phyloP scores from a whole-genome alignment of 2,888 invertebrate species.

The Cartodere bifasciata region DNA sequence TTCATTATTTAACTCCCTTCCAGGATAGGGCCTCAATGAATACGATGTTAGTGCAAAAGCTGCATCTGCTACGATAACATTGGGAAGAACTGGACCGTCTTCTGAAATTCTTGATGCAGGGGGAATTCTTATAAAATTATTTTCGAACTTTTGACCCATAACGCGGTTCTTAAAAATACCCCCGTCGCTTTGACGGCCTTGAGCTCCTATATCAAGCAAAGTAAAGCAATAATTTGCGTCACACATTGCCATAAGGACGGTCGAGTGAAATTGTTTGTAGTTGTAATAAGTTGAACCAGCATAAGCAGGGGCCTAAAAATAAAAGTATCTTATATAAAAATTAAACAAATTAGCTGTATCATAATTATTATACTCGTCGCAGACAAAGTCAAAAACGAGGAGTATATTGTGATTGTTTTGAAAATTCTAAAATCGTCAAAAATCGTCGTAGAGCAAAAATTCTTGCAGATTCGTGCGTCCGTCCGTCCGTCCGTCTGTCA shows the following conservation, averaged over 20 bases:
- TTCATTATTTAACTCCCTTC: slow-evolving; percentile 8
- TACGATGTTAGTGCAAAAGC: slow-evolving; percentile 10
- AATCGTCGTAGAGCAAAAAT: too few species aligned
- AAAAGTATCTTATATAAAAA: too few species aligned
- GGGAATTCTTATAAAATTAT: slow-evolving; percentile 1
- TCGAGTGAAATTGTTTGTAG: slow-evolving; percentile 22
- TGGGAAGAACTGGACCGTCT: slow-evolving; percentile 8
- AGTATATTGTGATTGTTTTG: too few species aligned
- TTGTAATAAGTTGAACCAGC: slow-evolving; percentile 22
- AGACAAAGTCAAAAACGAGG: too few species aligned
- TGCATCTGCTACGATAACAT: slow-evolving; percentile 12
- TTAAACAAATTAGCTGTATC: too few species aligned
- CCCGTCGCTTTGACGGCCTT: slow-evolving; percentile 13
- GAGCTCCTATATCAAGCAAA: slow-evolving; percentile 14
- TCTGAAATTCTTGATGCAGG: slow-evolving; percentile 3
- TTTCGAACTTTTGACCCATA: slow-evolving; percentile 7
- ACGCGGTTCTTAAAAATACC: slow-evolving; percentile 9
- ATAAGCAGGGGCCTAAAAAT: slow-evolving; percentile 19
- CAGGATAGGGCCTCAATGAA: slow-evolving; percentile 13
- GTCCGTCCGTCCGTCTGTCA: too few species aligned
- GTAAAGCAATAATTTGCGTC: slow-evolving; percentile 22
- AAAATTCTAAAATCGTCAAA: too few species aligned
- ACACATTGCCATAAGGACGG: slow-evolving; percentile 22
- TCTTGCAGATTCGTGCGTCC: too few species aligned
- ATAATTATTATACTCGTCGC: too few species aligned